These are phyloP conservation scores for Sarcophaga subvicina DNA, from an alignment of 2,888 invertebrate species.

Conservation along the genomic window DNA sequence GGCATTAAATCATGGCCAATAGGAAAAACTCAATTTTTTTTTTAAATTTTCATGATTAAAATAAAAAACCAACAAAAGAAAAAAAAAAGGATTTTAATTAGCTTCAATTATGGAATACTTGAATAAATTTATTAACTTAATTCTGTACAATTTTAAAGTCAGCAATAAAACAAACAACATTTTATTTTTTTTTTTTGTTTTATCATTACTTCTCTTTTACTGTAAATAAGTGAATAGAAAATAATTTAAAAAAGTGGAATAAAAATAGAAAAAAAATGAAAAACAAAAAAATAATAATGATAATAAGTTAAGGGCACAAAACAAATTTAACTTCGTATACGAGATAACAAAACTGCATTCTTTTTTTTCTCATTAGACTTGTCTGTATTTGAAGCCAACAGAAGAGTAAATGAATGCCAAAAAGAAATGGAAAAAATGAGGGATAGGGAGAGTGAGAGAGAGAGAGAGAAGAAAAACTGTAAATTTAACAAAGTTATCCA, in stretches of 20 bases:
- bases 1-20: too few relatives aligned
- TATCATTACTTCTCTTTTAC: not conserved
- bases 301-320: constrained; percentile 62
- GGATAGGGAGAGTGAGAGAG: constrained; percentile 1
- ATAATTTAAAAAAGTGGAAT: too few relatives aligned
- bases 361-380: constrained; percentile 49
- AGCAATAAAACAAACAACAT: constrained; percentile 40
- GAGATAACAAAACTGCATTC: constrained; percentile 50
- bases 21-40: too few relatives aligned
- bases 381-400: constrained; percentile 48
- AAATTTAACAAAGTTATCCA: constrained; percentile 64
- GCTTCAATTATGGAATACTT: too few relatives aligned
- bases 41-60: not conserved
- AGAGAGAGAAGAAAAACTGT: constrained; percentile 5
- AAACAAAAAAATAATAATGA: constrained; percentile 30
- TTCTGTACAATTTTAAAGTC: constrained; percentile 8
- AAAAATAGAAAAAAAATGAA: constrained; percentile 14
- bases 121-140: not conserved
- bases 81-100: too few relatives aligned
- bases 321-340: constrained; percentile 58
- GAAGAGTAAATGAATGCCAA: constrained; percentile 40
- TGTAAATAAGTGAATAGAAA: too few relatives aligned
- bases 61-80: too few relatives aligned
- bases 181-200: not conserved
- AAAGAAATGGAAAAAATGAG: constrained; percentile 20